Percentiles rank a stretch among this genome's conserved stretches.
Evolutionary conservation across 2,888 invertebrate genomes (phyloP).

Genomic region (Caenorhabditis sp.): DNA sequence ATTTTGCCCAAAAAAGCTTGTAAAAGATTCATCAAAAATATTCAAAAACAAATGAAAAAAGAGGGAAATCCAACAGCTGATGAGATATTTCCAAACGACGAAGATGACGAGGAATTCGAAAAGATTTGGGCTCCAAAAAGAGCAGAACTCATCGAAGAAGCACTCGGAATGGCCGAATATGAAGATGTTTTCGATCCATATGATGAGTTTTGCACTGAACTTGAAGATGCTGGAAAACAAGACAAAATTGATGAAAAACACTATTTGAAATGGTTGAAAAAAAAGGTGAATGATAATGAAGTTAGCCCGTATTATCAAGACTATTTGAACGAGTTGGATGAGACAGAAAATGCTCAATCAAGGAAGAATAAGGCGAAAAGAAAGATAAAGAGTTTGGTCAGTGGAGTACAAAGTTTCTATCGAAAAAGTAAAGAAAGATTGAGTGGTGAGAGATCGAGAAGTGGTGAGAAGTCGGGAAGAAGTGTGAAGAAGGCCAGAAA

Average conservation of each 20-base stretch:
- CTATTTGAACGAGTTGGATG: not conserved
- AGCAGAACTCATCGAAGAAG: not conserved
- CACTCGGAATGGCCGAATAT: not conserved
- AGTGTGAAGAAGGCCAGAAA: not conserved
- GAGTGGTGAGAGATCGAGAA: not conserved
- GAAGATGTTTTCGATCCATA: not conserved
- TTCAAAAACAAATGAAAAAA: not conserved
- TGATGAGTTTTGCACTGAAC: not conserved
- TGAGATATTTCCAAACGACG: not conserved
- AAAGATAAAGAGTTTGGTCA: not conserved
- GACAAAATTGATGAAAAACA: not conserved
- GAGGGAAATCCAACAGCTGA: not conserved
- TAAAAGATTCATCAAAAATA: not conserved
- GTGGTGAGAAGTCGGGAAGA: not conserved
- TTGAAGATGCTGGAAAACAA: not conserved
- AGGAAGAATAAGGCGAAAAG: not conserved
- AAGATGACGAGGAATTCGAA: not conserved
- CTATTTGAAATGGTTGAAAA: not conserved
- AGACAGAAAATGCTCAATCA: not conserved
- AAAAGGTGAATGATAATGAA: not conserved
- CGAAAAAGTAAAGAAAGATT: slow-evolving; percentile 4
- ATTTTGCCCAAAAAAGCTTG: not conserved
- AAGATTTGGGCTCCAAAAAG: not conserved
- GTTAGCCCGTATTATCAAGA: not conserved
- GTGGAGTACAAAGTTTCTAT: not conserved